Percentiles rank a stretch among this genome's conserved stretches.
Conservation (phyloP, 2,113 vertebrate species). For the Chelonoidis abingdonii region DNA sequence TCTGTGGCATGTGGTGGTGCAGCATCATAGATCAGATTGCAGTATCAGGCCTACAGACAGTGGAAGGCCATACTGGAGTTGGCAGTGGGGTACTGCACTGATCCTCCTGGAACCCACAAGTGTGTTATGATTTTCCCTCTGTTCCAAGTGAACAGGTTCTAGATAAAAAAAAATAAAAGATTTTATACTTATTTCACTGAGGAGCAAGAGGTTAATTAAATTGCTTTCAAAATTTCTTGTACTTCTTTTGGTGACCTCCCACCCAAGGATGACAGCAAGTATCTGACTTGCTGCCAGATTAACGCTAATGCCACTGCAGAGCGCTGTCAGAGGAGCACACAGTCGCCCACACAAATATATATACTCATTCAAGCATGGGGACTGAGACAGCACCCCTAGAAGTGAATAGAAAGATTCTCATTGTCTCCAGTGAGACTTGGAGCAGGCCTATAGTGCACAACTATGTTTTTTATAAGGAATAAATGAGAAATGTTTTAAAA, state of each 20-base stretch:
- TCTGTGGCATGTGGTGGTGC: background rate
- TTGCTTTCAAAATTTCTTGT: background rate
- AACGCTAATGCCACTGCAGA: background rate
- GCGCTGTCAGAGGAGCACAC: accelerated
- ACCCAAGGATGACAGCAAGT: background rate
- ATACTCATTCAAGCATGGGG: background rate
- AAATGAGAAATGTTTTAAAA: background rate
- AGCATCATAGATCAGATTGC: background rate
- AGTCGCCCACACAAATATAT: background rate
- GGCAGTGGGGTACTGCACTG: background rate
- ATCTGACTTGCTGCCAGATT: background rate
- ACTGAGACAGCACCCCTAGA: accelerated
- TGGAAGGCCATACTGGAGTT: background rate
- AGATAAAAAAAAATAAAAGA: background rate
- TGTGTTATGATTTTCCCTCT: background rate
- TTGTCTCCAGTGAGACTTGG: background rate
- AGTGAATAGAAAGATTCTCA: background rate
- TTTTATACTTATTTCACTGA: background rate
- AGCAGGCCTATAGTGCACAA: accelerated
- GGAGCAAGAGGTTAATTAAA: background rate
- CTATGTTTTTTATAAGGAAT: background rate
- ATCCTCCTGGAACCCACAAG: background rate
- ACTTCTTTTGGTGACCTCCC: background rate
- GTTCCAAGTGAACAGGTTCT: background rate
- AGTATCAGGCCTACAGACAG: background rate